A percentile compares a stretch with the other conserved stretches of the same genome.
Evolutionary conservation across 2,113 vertebrate genomes (phyloP).

Genomic region (Pipra filicauda): DNA sequence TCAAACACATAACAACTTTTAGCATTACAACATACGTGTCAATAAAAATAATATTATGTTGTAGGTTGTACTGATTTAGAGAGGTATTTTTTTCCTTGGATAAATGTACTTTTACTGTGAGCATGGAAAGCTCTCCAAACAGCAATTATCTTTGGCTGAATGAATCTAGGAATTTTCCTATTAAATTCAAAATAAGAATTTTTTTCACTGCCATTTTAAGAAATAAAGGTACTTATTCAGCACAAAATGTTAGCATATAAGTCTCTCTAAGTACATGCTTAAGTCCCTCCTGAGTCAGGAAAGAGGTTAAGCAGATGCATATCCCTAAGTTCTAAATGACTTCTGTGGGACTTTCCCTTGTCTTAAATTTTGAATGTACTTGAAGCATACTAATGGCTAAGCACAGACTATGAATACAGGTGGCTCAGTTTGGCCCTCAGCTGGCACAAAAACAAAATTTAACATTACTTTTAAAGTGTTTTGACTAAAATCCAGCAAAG

Average conservation of each 20-base stretch:
- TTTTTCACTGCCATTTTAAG: neutral
- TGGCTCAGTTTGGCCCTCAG: neutral
- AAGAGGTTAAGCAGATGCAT: neutral
- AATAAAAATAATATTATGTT: slow-evolving; percentile 35
- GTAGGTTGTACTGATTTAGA: neutral
- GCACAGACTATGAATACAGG: neutral
- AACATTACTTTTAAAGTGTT: slow-evolving; percentile 31
- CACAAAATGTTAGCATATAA: neutral
- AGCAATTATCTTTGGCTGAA: slow-evolving; percentile 60
- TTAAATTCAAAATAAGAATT: slow-evolving; percentile 40
- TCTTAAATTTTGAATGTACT: neutral
- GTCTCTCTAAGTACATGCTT: neutral
- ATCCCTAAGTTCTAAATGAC: neutral
- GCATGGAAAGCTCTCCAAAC: slow-evolving; percentile 11
- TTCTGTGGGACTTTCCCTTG: neutral
- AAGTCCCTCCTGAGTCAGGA: neutral
- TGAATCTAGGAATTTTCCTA: slow-evolving; percentile 46
- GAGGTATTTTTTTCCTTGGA: neutral
- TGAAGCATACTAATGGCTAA: neutral
- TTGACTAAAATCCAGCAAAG: slow-evolving; percentile 56
- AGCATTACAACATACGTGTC: neutral
- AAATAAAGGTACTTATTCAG: slow-evolving; percentile 29
- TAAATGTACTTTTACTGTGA: neutral
- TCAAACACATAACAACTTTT: neutral
- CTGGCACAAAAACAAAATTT: neutral